phyloP scores from a whole-genome alignment of 2,888 invertebrate species.

The Idaea aversata region DNA sequence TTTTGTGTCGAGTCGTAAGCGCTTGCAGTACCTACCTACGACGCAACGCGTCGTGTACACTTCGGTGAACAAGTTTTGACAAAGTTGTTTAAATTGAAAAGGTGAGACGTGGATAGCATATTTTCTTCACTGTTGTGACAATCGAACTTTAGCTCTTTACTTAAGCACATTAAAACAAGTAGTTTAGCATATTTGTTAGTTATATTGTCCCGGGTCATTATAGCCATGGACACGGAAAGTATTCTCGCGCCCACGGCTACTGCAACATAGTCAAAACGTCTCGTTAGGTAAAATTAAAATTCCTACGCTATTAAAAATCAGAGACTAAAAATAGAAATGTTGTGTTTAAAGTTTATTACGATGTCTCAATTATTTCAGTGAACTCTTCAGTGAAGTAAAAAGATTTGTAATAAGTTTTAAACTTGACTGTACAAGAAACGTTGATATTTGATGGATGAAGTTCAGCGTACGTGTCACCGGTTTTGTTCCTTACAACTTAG shows the following conservation, averaged over 20 bases:
- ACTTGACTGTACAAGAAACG: background rate
- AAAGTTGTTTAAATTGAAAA: background rate
- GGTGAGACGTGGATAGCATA: background rate
- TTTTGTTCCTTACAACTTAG: background rate
- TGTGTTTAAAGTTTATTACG: too few relatives aligned
- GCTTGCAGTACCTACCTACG: conserved; percentile 1
- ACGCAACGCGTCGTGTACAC: background rate
- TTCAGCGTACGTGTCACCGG: background rate
- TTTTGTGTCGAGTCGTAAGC: conserved; percentile 25
- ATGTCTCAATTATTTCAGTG: too few relatives aligned
- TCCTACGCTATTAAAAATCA: too few relatives aligned
- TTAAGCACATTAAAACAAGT: background rate
- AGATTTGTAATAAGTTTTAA: background rate
- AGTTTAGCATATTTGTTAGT: too few relatives aligned
- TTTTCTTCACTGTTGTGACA: background rate
- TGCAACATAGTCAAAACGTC: too few relatives aligned
- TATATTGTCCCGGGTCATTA: too few relatives aligned
- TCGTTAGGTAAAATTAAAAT: too few relatives aligned
- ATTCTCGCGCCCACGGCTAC: too few relatives aligned
- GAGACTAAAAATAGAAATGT: too few relatives aligned
- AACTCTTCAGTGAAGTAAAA: too few relatives aligned
- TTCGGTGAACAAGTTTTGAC: background rate
- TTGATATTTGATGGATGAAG: background rate
- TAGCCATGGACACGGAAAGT: too few relatives aligned
- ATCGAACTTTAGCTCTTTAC: background rate